Conservation (phyloP, 1,140 invertebrate genomes). For the Phthorimaea operculella region DNA sequence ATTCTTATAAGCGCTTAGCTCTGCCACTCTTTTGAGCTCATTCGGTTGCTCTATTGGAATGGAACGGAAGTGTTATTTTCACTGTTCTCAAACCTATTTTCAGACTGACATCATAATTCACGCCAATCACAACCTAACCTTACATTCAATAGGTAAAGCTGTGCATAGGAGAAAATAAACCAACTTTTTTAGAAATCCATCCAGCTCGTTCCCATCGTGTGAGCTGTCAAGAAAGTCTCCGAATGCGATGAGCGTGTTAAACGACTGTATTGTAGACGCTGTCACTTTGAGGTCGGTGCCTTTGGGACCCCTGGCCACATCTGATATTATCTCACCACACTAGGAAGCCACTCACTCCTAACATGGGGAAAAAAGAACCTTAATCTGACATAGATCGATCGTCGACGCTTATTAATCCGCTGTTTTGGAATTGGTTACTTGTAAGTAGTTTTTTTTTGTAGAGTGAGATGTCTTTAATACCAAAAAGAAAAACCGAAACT, state of each 20-base stretch:
- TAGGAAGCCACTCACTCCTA: conserved; percentile 33
- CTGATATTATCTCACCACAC: conserved; percentile 44
- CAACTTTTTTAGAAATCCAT: conserved; percentile 3
- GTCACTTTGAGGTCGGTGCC: conserved; percentile 48
- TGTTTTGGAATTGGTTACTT: background rate
- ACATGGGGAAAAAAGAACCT: conserved; percentile 20
- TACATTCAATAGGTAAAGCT: too few species aligned
- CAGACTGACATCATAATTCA: too few species aligned
- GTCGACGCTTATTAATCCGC: conserved; percentile 25
- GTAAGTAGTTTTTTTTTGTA: too few species aligned
- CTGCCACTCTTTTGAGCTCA: too few species aligned
- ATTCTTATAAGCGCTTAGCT: too few species aligned
- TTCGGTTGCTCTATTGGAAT: too few species aligned
- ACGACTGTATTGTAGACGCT: conserved; percentile 54
- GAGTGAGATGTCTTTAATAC: too few species aligned
- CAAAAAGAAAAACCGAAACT: too few species aligned
- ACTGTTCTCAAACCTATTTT: too few species aligned
- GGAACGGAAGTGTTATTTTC: too few species aligned
- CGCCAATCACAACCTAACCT: too few species aligned
- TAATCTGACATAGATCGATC: conserved; percentile 39
- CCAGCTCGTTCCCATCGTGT: conserved; percentile 18
- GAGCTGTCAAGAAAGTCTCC: conserved; percentile 50
- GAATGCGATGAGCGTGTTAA: conserved; percentile 58
- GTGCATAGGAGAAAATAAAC: background rate
- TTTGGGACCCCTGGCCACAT: conserved; percentile 30